These are phyloP conservation scores for Numenius phaeopus DNA, from an alignment of 2,797 vertebrate genomes.

Conservation along the genomic window DNA sequence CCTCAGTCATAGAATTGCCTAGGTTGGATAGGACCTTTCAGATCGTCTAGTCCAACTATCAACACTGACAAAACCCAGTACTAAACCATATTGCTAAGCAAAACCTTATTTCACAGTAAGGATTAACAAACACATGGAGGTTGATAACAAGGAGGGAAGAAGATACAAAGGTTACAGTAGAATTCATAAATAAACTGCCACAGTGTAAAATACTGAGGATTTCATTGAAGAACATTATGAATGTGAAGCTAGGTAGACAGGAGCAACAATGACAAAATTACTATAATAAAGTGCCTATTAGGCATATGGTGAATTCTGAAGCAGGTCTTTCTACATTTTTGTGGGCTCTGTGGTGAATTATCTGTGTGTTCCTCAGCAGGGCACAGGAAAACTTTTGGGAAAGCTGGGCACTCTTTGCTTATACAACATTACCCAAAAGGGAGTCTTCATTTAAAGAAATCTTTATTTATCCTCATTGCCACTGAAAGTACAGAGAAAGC, in stretches of 20 bases:
- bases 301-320: neutral
- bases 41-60: too few relatives aligned
- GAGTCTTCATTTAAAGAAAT: neutral
- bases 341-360: neutral
- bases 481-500: neutral
- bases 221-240: neutral
- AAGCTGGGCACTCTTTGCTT: neutral
- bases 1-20: too few relatives aligned
- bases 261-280: neutral
- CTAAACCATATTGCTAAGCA: too few relatives aligned
- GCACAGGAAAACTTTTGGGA: neutral
- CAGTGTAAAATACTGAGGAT: neutral
- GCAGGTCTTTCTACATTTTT: neutral
- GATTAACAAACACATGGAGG: neutral
- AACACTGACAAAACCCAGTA: too few relatives aligned
- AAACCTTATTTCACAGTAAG: neutral
- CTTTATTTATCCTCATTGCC: neutral
- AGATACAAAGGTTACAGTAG: neutral
- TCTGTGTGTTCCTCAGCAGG: neutral
- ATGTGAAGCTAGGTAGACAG: neutral
- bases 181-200: neutral
- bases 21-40: too few relatives aligned
- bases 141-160: neutral
- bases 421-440: neutral
- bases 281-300: neutral